These are phyloP conservation scores for Nemapogon koenigi DNA, from an alignment of 2,888 invertebrate species.

Conservation along the genomic window DNA sequence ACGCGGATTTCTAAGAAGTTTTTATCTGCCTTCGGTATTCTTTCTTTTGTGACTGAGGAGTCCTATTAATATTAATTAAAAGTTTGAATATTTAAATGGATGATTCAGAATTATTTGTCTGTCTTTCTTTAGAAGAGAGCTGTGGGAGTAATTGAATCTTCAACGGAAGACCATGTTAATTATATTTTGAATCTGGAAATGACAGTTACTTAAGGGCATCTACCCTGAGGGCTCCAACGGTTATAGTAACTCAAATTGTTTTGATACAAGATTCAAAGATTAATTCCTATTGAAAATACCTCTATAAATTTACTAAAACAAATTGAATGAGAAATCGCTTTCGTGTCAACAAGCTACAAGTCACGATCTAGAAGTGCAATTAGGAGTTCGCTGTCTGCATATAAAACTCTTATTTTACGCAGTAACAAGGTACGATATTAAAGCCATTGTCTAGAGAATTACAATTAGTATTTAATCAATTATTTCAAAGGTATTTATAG, in stretches of 20 bases:
- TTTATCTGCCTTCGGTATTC: conserved; percentile 55
- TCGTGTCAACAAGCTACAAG: conserved; percentile 28
- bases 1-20: conserved; percentile 59
- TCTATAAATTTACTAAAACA: background rate
- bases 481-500: too few species aligned
- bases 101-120: conserved; percentile 53
- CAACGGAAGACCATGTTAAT: conserved; percentile 29
- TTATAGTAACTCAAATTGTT: background rate
- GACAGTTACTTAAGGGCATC: conserved; percentile 22
- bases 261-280: too few species aligned
- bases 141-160: conserved; percentile 56
- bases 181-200: conserved; percentile 44
- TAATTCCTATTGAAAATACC: background rate
- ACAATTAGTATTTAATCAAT: too few species aligned
- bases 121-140: conserved; percentile 46
- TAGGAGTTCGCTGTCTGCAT: conserved; percentile 45
- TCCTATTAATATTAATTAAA: conserved; percentile 65
- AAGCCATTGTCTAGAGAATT: too few species aligned
- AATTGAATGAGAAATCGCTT: conserved; percentile 1
- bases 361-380: conserved; percentile 48
- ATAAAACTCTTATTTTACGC: conserved; percentile 27
- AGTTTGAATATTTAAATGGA: conserved; percentile 62
- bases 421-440: too few species aligned
- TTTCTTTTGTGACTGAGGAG: conserved; percentile 59
- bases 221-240: conserved; percentile 1